Conservation (phyloP, 2,113 vertebrate species). For the Percopsis transmontana region DNA sequence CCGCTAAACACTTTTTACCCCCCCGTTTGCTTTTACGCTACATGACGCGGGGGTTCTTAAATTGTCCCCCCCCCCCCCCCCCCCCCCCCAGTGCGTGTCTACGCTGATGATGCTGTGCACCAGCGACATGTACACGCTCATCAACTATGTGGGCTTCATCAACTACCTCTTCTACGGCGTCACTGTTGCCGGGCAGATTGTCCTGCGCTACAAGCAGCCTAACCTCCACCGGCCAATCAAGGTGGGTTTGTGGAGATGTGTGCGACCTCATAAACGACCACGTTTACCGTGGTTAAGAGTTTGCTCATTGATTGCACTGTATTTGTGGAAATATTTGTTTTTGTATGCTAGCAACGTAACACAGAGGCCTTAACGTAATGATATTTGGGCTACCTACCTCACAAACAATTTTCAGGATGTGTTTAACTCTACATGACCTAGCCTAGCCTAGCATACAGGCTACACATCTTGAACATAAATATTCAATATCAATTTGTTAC, state of each 20-base stretch:
- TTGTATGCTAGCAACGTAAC: no score
- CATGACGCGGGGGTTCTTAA: no score
- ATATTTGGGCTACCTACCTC: no score
- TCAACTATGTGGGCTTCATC: conserved; percentile 95
- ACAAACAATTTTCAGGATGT: no score
- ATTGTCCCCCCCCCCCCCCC: neutral
- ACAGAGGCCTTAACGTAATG: no score
- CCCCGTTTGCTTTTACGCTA: neutral
- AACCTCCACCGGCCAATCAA: conserved; percentile 87
- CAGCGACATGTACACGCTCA: conserved; percentile 94
- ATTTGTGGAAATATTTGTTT: no score
- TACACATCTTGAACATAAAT: no score
- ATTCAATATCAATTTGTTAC: no score
- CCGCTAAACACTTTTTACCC: neutral
- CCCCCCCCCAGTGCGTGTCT: conserved; percentile 81
- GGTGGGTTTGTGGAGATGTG: conserved; percentile 66
- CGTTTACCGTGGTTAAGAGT: no score
- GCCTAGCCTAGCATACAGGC: no score
- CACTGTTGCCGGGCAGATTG: conserved; percentile 90
- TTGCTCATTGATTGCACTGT: no score
- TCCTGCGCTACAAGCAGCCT: conserved; percentile 85
- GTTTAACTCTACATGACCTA: no score
- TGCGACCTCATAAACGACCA: neutral
- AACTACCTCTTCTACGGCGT: conserved; percentile 96
- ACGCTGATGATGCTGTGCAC: conserved; percentile 93